Evolutionary conservation across 2,797 vertebrate genomes (phyloP), one percentile per base, ranked within the genome.

Genomic region (Sebastes variabilis): DNA sequence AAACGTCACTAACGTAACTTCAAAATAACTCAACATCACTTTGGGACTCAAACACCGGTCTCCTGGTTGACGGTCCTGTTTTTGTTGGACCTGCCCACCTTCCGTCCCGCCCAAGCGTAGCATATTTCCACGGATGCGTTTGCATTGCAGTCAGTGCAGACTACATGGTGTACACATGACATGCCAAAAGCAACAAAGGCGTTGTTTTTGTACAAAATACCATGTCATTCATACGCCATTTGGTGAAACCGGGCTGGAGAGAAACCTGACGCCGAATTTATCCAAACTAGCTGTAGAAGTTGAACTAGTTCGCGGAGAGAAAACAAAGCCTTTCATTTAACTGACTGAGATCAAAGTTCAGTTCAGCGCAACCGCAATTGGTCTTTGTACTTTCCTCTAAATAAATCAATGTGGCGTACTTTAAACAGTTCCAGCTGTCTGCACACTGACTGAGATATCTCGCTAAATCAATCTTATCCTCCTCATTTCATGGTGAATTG

Each of bases 401-500:
- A 85, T 78, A 64, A 87, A 90, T 84, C 78, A 68, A 25, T 69
- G 22, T 8, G 22, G 36, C 32, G 27, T 34, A 46, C 46, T 66
- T 86, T n/a, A 58, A 54, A 66, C 69, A 60, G 24, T 69, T 77
- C 66, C 22, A 60, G 38, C 54, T 32, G 25, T 46, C 66, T 22
- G 54, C 69, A 13, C 61, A n/a, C 9, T 18, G 46, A 54, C 61
- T 66, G 58, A 71, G 74, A 74, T 79, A 75, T 72, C 84, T 52
- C 70, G 0, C 8, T 74, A 68, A 89, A 88, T 92, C 89, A 84
- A 89, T 91, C 80, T 75, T n/a, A 72, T 86, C 86, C 83, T 77
- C 75, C 75, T 88, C 81, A 81, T 92, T 91, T 92, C 77, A 66
- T 12, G 1, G 60, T 67, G 71, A 90, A 90, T 90, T 81, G 90